These are phyloP conservation scores for Oceanodroma leucorhoa DNA, from an alignment of 2,797 vertebrate genomes.

Conservation along the genomic window DNA sequence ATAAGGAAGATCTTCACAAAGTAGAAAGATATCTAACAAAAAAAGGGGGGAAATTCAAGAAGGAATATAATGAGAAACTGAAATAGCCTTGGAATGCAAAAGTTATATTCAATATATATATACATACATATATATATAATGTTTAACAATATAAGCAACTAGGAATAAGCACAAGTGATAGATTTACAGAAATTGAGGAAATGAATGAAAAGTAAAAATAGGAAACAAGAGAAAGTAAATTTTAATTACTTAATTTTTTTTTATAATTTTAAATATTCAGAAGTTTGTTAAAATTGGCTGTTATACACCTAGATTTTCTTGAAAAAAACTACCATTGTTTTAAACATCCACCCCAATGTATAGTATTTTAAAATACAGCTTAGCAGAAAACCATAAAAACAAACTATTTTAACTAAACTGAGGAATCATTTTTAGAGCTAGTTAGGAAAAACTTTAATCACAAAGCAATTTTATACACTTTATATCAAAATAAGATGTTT, in stretches of 20 bases:
- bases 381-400: background rate
- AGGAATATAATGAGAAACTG: background rate
- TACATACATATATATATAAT: background rate
- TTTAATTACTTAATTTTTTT: background rate
- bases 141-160: background rate
- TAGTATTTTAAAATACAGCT: background rate
- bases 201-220: background rate
- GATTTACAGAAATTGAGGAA: background rate
- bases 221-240: background rate
- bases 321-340: background rate
- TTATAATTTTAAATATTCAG: background rate
- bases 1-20: background rate
- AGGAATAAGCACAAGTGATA: background rate
- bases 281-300: background rate
- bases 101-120: background rate
- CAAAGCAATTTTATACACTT: background rate
- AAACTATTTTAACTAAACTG: background rate
- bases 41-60: background rate
- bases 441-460: background rate
- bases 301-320: background rate
- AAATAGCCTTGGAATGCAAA: background rate
- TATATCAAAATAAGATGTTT: background rate
- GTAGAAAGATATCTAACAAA: background rate
- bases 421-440: rapidly evolving
- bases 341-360: background rate